A percentile compares a stretch with the other conserved stretches of the same genome.
Evolutionary conservation across 2,888 invertebrate species (phyloP).

Genomic region (Idaea dimidiata): DNA sequence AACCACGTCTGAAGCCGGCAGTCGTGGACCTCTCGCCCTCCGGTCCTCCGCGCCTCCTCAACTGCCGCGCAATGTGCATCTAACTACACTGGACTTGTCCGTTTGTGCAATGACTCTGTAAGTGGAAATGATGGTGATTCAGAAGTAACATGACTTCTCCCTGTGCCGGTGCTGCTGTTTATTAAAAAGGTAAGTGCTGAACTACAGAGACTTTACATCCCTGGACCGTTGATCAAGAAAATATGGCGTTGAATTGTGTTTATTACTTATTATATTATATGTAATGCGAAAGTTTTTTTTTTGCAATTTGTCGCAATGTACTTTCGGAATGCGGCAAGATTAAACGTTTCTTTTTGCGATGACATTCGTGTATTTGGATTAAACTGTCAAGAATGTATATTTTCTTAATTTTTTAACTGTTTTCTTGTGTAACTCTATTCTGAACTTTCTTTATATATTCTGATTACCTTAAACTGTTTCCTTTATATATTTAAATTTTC

Average conservation of each 20-base stretch:
- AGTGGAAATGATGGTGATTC: conserved; percentile 45
- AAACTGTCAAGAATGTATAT: not conserved
- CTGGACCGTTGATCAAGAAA: not conserved
- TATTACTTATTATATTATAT: too few relatives aligned
- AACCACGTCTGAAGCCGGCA: conserved; percentile 55
- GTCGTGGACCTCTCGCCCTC: conserved; percentile 43
- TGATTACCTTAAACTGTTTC: too few relatives aligned
- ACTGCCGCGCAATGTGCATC: conserved; percentile 51
- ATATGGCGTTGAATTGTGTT: not conserved
- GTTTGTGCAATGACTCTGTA: conserved; percentile 45
- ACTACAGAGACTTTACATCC: not conserved
- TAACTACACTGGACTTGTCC: conserved; percentile 36
- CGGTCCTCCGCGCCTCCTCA: conserved; percentile 33
- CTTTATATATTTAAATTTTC: too few relatives aligned
- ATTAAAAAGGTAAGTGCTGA: conserved; percentile 52
- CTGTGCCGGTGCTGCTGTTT: conserved; percentile 41
- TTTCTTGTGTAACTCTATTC: too few relatives aligned
- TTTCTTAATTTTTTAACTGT: not conserved
- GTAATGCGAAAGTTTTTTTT: not conserved
- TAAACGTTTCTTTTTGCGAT: not conserved
- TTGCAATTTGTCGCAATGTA: not conserved
- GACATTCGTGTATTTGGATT: not conserved
- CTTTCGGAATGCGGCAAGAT: not conserved
- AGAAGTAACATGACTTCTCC: conserved; percentile 44
- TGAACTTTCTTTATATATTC: too few relatives aligned